Percentiles rank a stretch among this genome's conserved stretches.
Conservation (phyloP, 2,888 invertebrate species). For the Eulithis testata region DNA sequence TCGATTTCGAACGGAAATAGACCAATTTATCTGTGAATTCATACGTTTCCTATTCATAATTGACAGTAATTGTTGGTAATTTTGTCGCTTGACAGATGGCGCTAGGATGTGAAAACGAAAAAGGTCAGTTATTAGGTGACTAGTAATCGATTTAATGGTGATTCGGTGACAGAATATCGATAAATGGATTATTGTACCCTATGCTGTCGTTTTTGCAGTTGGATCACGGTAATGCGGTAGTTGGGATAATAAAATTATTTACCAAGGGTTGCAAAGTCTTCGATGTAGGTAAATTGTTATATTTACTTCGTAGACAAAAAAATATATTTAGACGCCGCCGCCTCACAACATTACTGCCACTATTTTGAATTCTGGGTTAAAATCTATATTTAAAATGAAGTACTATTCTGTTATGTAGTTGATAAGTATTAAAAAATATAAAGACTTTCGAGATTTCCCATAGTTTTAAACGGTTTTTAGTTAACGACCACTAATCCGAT, state of each 20-base stretch:
- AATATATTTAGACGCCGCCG: too few species aligned
- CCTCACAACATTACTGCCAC: too few species aligned
- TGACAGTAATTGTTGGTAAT: slow-evolving; percentile 42
- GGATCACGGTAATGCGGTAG: slow-evolving; percentile 35
- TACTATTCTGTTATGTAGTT: neutral
- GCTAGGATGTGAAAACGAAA: slow-evolving; percentile 29
- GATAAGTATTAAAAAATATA: neutral
- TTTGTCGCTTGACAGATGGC: slow-evolving; percentile 38
- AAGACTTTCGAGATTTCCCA: slow-evolving; percentile 8
- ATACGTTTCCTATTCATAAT: slow-evolving; percentile 40
- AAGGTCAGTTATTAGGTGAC: slow-evolving; percentile 19
- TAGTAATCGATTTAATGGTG: slow-evolving; percentile 61
- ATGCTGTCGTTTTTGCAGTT: slow-evolving; percentile 38
- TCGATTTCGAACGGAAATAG: slow-evolving; percentile 74
- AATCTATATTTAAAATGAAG: too few species aligned
- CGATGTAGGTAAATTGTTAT: slow-evolving; percentile 2
- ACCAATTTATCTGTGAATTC: slow-evolving; percentile 73
- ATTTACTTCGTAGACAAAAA: neutral
- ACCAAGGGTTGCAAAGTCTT: slow-evolving; percentile 15
- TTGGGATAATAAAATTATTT: slow-evolving; percentile 19
- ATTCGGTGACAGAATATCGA: slow-evolving; percentile 40
- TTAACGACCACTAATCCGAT: slow-evolving; percentile 31
- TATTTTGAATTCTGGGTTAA: too few species aligned
- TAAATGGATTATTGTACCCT: slow-evolving; percentile 37
- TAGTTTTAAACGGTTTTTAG: slow-evolving; percentile 13